Evolutionary conservation across 1,140 invertebrate species (phyloP), one percentile per base, ranked within the genome.

Genomic region (Amyelois transitella): DNA sequence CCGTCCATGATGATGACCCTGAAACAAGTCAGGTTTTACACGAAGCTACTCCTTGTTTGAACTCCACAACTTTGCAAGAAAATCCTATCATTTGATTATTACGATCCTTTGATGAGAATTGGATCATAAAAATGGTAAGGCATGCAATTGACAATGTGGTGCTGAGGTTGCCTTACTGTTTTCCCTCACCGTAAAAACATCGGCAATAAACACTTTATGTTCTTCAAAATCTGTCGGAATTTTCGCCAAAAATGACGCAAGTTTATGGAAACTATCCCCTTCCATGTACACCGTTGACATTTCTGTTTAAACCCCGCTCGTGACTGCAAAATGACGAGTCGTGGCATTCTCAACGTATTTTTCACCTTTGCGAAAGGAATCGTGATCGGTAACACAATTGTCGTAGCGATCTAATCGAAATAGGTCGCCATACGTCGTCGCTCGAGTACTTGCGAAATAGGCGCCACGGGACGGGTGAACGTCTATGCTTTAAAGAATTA

Each of bases 281-380:
- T 14, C n/a, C 32, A 14, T n/a, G n/a, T n/a, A n/a, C n/a, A 38
- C 12, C 32, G 63, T 64, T 69, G 70, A 64, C 68, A 69, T 71
- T 74, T 74, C 10, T 56, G 21, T 19, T 53, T 50, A 28, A 43
- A 20, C 55, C 51, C 19, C 21, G 57, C 51, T 81, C 81, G 83
- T 87, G 83, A 83, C 80, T 82, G 47, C 71, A 58, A 81, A 85
- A 85, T 82, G 80, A 87, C 79, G 85, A 81, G 78, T 78, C 83
- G 80, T 84, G 84, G 81, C 79, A 87, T 87, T 87, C 81, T 76
- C 81, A 80, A 68, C 53, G 72, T 69, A 84, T 84, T 84, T 87
- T 87, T 82, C 78, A 75, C 78, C 71, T 84, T 84, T 80, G 61
- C 75, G 76, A 78, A 78, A 75, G 65, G 62, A 72, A 53, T 85